phyloP scores from a whole-genome alignment of 2,113 vertebrate species.

The Anguilla rostrata region DNA sequence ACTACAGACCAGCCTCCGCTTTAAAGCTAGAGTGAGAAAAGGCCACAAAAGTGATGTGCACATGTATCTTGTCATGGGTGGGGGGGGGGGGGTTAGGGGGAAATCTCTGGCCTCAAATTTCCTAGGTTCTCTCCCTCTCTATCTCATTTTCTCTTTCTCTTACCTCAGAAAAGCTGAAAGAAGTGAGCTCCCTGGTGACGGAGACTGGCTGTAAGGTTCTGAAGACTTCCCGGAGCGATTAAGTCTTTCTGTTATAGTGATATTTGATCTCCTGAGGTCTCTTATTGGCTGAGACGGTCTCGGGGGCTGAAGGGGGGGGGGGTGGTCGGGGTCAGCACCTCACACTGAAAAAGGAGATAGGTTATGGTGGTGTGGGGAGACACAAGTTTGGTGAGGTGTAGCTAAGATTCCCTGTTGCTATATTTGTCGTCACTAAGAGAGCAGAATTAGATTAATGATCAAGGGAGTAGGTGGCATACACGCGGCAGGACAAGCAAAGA shows the following conservation, averaged over 20 bases:
- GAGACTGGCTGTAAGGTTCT: constrained; percentile 73
- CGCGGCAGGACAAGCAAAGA: constrained; percentile 35
- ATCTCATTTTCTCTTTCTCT: constrained; percentile 48
- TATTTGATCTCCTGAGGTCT: constrained; percentile 71
- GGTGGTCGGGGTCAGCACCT: constrained; percentile 54
- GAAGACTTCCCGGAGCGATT: constrained; percentile 68
- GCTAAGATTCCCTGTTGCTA: constrained; percentile 72
- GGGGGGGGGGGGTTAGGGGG: constrained; percentile 21
- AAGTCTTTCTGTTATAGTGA: constrained; percentile 87
- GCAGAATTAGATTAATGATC: constrained; percentile 58
- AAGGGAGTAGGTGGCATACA: constrained; percentile 19
- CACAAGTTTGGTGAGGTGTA: constrained; percentile 66
- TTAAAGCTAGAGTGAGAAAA: constrained; percentile 19
- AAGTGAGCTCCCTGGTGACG: constrained; percentile 75
- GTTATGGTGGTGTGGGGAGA: constrained; percentile 57
- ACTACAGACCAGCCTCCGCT: constrained; percentile 24
- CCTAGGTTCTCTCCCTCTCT: constrained; percentile 27
- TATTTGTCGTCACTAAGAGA: constrained; percentile 77
- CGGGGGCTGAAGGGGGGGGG: constrained; percentile 46
- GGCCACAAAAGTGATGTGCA: constrained; percentile 47
- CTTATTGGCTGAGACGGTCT: constrained; percentile 75
- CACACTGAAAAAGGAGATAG: constrained; percentile 77
- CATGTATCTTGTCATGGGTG: constrained; percentile 39
- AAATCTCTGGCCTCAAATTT: background rate
- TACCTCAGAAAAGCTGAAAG: constrained; percentile 80